Conservation (phyloP, 35 echinoderm and acorn worm genomes). For the Apostichopus californicus region DNA sequence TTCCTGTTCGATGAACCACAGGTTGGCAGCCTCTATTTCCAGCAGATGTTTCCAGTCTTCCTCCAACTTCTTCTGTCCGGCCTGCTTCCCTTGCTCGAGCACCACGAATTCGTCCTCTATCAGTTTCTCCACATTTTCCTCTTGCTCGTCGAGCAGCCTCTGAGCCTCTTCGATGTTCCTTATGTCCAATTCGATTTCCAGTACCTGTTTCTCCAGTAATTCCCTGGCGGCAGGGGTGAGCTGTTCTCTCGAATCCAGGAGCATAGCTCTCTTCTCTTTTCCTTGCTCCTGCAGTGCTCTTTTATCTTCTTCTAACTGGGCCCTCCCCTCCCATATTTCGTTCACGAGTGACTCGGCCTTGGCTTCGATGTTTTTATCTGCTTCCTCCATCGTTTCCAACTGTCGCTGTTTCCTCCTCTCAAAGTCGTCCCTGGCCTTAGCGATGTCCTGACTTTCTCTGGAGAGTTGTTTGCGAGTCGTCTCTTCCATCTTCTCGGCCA, state of each 20-base stretch:
- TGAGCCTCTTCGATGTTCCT: slow-evolving; percentile 62
- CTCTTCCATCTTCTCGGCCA: slow-evolving; percentile 77
- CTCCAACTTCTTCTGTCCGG: slow-evolving; percentile 67
- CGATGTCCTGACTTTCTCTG: slow-evolving; percentile 77
- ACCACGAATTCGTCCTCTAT: slow-evolving; percentile 86
- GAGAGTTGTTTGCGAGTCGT: slow-evolving; percentile 58
- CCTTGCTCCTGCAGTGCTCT: slow-evolving; percentile 62
- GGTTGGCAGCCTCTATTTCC: slow-evolving; percentile 80
- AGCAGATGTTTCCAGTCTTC: slow-evolving; percentile 81
- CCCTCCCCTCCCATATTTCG: slow-evolving; percentile 86
- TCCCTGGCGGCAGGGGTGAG: slow-evolving; percentile 48
- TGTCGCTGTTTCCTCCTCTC: slow-evolving; percentile 82
- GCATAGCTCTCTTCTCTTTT: slow-evolving; percentile 45
- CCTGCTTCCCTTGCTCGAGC: slow-evolving; percentile 67
- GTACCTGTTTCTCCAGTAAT: slow-evolving; percentile 58
- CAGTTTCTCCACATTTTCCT: slow-evolving; percentile 77
- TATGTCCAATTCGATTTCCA: slow-evolving; percentile 66
- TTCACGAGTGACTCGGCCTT: slow-evolving; percentile 76
- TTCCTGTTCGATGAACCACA: slow-evolving; percentile 84
- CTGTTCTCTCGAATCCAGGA: slow-evolving; percentile 63
- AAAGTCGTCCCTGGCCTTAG: slow-evolving; percentile 83
- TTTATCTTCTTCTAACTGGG: slow-evolving; percentile 73
- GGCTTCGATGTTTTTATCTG: slow-evolving; percentile 80
- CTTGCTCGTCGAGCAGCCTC: slow-evolving; percentile 62
- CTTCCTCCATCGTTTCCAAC: slow-evolving; percentile 83